These are phyloP conservation scores for Micromesistius poutassou DNA, from an alignment of 2,797 vertebrate genomes.

Conservation along the genomic window DNA sequence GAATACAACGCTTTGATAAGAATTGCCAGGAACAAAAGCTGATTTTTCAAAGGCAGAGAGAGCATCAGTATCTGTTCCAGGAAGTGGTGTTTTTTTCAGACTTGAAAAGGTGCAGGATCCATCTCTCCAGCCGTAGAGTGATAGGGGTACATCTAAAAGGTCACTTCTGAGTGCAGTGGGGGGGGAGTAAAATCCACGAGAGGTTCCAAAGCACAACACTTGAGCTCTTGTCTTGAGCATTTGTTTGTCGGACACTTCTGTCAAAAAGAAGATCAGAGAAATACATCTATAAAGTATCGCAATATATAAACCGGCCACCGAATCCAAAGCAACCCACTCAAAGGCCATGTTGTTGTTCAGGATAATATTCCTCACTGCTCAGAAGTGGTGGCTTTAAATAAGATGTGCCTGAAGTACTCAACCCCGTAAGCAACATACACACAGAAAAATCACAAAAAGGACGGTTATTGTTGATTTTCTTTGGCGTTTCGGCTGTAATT, in stretches of 20 bases:
- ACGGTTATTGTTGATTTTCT: slow-evolving; percentile 25
- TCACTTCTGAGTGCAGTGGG: slow-evolving; percentile 73
- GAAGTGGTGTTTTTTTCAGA: slow-evolving; percentile 67
- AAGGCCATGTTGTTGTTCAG: background rate
- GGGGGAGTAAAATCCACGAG: slow-evolving; percentile 65
- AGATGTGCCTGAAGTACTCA: background rate
- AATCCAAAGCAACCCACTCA: background rate
- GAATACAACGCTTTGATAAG: slow-evolving; percentile 89
- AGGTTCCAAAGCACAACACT: slow-evolving; percentile 70
- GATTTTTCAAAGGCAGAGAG: slow-evolving; percentile 85
- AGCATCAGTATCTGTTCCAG: slow-evolving; percentile 80
- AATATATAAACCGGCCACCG: slow-evolving; percentile 13
- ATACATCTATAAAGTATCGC: slow-evolving; percentile 42
- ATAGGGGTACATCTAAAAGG: slow-evolving; percentile 78
- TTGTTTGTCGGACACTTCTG: slow-evolving; percentile 63
- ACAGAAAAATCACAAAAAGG: background rate
- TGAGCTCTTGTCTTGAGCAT: slow-evolving; percentile 73
- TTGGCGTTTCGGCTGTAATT: background rate
- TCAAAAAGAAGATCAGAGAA: slow-evolving; percentile 52
- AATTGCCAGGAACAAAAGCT: slow-evolving; percentile 86
- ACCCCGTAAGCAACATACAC: background rate
- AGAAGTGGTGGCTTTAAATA: background rate
- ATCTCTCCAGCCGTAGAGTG: slow-evolving; percentile 77
- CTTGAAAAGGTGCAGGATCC: slow-evolving; percentile 83
- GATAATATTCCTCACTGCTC: slow-evolving; percentile 4